Evolutionary conservation across 2,113 vertebrate species (phyloP), one percentile per base, ranked within the genome.

Genomic region (Cepphus grylle): DNA sequence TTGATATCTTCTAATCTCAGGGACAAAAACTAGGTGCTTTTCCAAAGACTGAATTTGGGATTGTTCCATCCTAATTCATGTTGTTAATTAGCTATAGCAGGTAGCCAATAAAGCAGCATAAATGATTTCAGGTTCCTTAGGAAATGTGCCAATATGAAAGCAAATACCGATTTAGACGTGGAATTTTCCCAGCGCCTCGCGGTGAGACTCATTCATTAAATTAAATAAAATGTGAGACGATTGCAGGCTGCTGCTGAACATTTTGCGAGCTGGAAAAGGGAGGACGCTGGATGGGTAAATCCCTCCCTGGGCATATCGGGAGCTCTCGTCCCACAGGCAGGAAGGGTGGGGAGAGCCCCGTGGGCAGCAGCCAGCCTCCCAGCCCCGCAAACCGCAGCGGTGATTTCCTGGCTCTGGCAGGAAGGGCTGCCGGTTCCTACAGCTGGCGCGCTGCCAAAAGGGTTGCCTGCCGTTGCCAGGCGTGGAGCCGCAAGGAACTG

Each of bases 11-110:
- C 47, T 65, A 63, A 86, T 88, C 61, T 71, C 27, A 34, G 70
- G 81, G 83, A 79, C 42, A 79, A 92, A 94, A 92, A 17, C 16
- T 34, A n/a, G 27, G 38, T 81, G 59, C n/a, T 74, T 91, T 88
- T 61, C 67, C 76, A 66, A 85, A 90, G 95, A 45, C 0, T 65
- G 52, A 69, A 66, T 81, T 56, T 95, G 86, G 72, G 83, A 78
- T 81, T 40, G 27, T 49, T 96, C 77, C 77, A 76, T 18, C 70
- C 81, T 94, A 92, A 91, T 94, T 87, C 81, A 15, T 61, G 58
- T 72, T 79, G 80, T 94, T 95, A 92, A 95, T 95, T 87, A 89
- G 81, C 70, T 92, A 43, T 65, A 95, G 63, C 70, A 94, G 71
- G 74, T 73, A 94, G 88, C 85, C 92, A 92, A 66, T 83, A 92